Evolutionary conservation across 2,888 invertebrate species (phyloP), one percentile per base, ranked within the genome.

Genomic region (Chymomyza caudatula): DNA sequence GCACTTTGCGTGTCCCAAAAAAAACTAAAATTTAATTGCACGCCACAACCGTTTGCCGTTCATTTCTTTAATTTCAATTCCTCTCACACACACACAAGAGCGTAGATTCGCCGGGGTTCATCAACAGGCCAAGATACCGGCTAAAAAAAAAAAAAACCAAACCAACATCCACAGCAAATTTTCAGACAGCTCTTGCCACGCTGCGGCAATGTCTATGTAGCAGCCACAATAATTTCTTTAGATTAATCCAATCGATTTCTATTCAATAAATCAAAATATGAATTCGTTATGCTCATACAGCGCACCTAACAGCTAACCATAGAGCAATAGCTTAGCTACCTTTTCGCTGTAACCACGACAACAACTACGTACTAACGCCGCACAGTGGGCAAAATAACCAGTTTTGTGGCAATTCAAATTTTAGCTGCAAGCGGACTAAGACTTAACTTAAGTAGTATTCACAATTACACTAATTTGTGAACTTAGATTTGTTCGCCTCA

Each of bases 181-280:
- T 65, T 53, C 61, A 67, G 73, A 65, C 63, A 60, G 43, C 47
- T 25, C 47, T 47, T 47, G 44, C 47, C 11, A 37, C 53, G 29
- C 43, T 37, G 29, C 19, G 29, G 11, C 43, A 44, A 15, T 47
- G 47, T 19, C 57, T 20, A 57, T 44, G 43, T 70, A 42, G 60
- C 64, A 66, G 73, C 69, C 53, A 80, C 76, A 78, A 71, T 73
- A 76, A 78, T 78, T 78, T 77, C 85, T 86, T 80, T 80, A 82
- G 75, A 77, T 81, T 87, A 82, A 85, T 86, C 83, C 83, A 81
- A 87, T 88, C 80, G 84, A 85, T 86, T 87, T 87, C 86, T 77
- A 83, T 82, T 87, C 77, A 87, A 87, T 87, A 87, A 87, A 87
- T 87, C 88, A 87, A 87, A 88, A 79, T 81, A 74, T 77, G 78